Conservation (phyloP, 2,113 vertebrate species). For the Brienomyrus longianalis region DNA sequence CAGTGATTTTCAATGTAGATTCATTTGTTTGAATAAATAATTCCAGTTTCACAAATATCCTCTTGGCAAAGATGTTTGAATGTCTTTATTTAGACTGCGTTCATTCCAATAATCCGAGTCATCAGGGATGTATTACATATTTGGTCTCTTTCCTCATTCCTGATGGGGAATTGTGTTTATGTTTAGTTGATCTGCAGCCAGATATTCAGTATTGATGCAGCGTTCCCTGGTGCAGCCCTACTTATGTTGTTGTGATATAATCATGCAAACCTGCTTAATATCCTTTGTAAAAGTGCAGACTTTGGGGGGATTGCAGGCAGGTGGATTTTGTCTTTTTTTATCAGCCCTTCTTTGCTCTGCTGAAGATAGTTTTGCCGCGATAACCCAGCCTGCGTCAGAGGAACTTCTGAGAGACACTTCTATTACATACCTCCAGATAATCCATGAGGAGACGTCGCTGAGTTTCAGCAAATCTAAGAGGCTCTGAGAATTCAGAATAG, state of each 20-base stretch:
- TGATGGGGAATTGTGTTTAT: neutral
- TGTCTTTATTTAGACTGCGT: neutral
- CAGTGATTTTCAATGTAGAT: neutral
- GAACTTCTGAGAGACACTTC: neutral
- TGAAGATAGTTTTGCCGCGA: neutral
- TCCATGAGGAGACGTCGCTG: no score
- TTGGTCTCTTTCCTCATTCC: neutral
- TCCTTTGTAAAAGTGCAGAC: neutral
- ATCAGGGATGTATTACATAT: neutral
- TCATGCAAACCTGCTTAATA: neutral
- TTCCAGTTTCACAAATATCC: neutral
- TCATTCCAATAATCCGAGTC: neutral
- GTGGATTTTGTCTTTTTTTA: neutral
- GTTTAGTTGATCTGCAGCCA: neutral
- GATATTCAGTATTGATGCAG: neutral
- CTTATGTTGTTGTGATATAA: neutral
- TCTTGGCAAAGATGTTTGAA: neutral
- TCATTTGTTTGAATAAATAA: neutral
- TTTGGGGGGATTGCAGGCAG: neutral
- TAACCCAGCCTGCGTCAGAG: neutral
- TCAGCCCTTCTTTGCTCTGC: neutral
- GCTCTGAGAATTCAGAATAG: neutral
- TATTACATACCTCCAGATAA: neutral
- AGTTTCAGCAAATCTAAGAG: neutral
- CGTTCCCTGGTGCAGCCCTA: no score